Evolutionary conservation across 2,797 vertebrate genomes (phyloP).

Genomic region (Coregonus sp.): DNA sequence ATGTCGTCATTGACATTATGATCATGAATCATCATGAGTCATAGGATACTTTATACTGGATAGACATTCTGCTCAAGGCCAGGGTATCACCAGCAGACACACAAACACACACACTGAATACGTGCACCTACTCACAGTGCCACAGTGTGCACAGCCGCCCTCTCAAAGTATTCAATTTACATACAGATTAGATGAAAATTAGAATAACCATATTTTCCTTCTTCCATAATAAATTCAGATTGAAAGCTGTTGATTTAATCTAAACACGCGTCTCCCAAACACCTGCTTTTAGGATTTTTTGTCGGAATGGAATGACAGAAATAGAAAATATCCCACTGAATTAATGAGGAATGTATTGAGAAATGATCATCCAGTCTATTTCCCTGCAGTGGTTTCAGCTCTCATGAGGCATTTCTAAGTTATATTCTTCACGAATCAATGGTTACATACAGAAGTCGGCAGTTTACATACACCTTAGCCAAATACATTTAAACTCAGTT

Average conservation of each 20-base stretch:
- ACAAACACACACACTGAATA: conserved; percentile 16
- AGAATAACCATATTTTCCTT: conserved; percentile 55
- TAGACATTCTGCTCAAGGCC: background rate
- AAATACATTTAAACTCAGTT: no score
- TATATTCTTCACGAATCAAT: no score
- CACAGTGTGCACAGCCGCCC: background rate
- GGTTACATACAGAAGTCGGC: no score
- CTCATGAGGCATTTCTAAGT: no score
- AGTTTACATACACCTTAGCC: no score
- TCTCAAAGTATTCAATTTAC: conserved; percentile 64
- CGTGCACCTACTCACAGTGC: conserved; percentile 7
- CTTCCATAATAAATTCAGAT: conserved; percentile 67
- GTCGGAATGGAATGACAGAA: conserved; percentile 26
- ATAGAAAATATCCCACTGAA: conserved; percentile 51
- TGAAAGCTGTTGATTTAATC: conserved; percentile 61
- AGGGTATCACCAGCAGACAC: background rate
- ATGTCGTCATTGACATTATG: background rate
- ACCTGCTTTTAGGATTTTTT: conserved; percentile 41
- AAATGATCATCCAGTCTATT: conserved; percentile 51
- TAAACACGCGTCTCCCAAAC: conserved; percentile 58
- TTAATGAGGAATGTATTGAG: conserved; percentile 1
- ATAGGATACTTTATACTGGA: no score
- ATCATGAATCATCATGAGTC: background rate
- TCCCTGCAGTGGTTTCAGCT: conserved; percentile 34
- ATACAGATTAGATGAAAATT: conserved; percentile 65